These are phyloP conservation scores for Paracyclopina nana DNA, from an alignment of 1,140 invertebrate genomes.

Conservation along the genomic window DNA sequence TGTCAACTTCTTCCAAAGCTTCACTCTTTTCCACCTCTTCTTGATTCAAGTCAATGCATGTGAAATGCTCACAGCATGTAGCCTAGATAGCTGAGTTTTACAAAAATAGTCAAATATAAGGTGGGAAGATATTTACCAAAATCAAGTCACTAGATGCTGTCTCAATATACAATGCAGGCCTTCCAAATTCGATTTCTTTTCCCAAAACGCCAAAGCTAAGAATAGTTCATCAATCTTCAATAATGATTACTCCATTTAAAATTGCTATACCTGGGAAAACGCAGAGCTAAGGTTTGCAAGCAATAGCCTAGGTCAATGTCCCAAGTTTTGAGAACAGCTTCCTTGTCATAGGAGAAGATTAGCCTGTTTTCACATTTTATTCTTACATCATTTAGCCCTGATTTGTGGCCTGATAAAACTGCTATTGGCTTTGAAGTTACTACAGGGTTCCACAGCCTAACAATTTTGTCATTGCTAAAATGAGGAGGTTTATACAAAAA, in stretches of 20 bases:
- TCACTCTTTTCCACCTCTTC: background rate
- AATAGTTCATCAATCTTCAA: no score
- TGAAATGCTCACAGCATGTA: background rate
- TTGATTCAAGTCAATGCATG: background rate
- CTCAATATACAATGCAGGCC: constrained; percentile 5
- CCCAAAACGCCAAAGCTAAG: background rate
- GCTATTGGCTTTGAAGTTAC: constrained; percentile 13
- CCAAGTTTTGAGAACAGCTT: constrained; percentile 12
- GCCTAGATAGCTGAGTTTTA: constrained; percentile 1
- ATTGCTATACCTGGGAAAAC: no score
- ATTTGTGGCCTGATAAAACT: constrained; percentile 14
- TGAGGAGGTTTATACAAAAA: no score
- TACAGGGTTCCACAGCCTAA: constrained; percentile 12
- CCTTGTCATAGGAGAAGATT: constrained; percentile 12
- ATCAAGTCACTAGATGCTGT: constrained; percentile 8
- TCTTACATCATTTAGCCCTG: background rate
- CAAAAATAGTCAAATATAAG: background rate
- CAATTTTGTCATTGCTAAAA: constrained; percentile 13
- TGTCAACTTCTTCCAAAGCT: background rate
- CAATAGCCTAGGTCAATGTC: background rate
- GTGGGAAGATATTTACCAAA: background rate
- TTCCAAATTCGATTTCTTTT: constrained; percentile 2
- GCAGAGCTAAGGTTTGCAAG: constrained; percentile 7
- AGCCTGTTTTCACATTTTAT: background rate
- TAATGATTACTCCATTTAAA: no score